Evolutionary conservation across 1,140 invertebrate genomes (phyloP), one percentile per base, ranked within the genome.

Genomic region (Drosophila navojoa): DNA sequence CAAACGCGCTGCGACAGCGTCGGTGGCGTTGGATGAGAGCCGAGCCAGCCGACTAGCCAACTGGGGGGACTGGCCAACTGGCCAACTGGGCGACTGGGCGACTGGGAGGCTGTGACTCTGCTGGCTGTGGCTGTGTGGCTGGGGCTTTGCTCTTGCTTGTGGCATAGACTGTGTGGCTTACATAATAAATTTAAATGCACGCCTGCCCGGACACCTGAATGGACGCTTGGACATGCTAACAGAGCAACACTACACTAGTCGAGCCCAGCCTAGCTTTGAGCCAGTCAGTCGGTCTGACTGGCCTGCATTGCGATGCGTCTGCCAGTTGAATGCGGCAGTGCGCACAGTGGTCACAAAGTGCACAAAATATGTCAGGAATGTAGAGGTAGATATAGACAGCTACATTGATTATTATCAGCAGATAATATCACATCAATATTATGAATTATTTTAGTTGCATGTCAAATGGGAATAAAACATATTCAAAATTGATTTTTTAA

Each of bases 101-200:
- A 55, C 58, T 54, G 45, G 16, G 35, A 42, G 49, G 11, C 25
- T 38, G 15, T 35, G 44, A 29, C 15, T 60, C 27, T 6, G 25
- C 7, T 29, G 4, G 27, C 16, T 45, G 9, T 9, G 40, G 27
- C 42, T 15, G 13, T 16, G 9, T 9, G 40, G 27, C 42, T 15
- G 13, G 11, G 55, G 3, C 19, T 42, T 4, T 42, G 7, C 57
- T 13, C 1, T 38, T 38, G 54, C 40, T 47, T 61, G 57, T 42
- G 52, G 64, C 49, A 53, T 27, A 16, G n/a, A 53, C 54, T 38
- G 10, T 27, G 50, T 66, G 47, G 81, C 81, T 85, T 85, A 85
- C 81, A 86, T 85, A 86, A 86, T 85, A 85, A 86, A 85, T 85
- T 86, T 78, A 81, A 85, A 85, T 86, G 82, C 73, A 77, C 81